phyloP scores from a whole-genome alignment of 2,113 vertebrate genomes.

The Melanostigma gelatinosum region DNA sequence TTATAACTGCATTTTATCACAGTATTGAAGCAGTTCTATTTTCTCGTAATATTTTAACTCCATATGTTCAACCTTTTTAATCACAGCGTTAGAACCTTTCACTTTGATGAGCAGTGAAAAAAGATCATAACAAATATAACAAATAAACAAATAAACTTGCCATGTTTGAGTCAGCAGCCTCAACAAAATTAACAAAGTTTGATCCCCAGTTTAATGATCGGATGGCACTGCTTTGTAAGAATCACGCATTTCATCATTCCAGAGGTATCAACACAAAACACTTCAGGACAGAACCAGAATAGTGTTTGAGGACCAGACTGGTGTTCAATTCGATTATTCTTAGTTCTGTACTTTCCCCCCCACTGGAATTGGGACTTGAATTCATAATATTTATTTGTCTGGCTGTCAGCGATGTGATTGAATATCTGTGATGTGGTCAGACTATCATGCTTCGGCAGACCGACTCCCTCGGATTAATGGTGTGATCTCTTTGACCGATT shows the following conservation, averaged over 20 bases:
- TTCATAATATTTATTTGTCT: slow-evolving; percentile 60
- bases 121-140: neutral
- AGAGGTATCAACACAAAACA: neutral
- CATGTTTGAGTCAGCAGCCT: neutral
- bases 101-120: slow-evolving; percentile 3
- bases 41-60: neutral
- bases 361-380: slow-evolving; percentile 33
- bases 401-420: slow-evolving; percentile 74
- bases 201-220: neutral
- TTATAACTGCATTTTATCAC: slow-evolving; percentile 23
- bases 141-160: neutral
- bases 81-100: slow-evolving; percentile 1
- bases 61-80: slow-evolving; percentile 36
- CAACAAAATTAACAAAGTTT: neutral
- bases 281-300: neutral
- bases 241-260: neutral
- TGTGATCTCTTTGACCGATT: slow-evolving; percentile 73
- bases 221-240: neutral
- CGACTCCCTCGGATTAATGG: slow-evolving; percentile 76
- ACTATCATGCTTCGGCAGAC: slow-evolving; percentile 72
- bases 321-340: slow-evolving; percentile 12
- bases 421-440: slow-evolving; percentile 78
- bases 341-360: slow-evolving; percentile 22
- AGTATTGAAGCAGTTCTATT: neutral
- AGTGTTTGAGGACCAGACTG: slow-evolving; percentile 17